phyloP scores from a whole-genome alignment of 2,113 vertebrate genomes.

The Myotis lucifugus region DNA sequence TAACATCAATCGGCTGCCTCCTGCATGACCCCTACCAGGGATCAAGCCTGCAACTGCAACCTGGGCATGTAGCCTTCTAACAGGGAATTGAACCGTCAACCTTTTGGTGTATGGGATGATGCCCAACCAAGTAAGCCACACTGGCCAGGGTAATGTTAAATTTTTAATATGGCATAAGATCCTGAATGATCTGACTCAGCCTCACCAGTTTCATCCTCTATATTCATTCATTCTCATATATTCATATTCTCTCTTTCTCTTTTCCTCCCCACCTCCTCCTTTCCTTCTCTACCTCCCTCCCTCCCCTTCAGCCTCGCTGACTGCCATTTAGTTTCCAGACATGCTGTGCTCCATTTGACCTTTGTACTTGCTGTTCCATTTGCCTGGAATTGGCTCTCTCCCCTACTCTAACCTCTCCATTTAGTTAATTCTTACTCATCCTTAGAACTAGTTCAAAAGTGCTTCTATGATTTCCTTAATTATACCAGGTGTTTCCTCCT shows the following conservation, averaged over 20 bases:
- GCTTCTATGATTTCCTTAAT: constrained; percentile 25
- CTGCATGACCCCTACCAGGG: no score
- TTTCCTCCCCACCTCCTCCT: no score
- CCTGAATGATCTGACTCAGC: background rate
- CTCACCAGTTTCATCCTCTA: background rate
- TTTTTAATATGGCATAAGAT: constrained; percentile 12
- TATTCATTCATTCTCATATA: background rate
- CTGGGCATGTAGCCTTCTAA: no score
- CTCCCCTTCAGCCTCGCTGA: background rate
- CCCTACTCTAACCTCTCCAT: background rate
- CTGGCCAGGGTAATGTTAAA: background rate
- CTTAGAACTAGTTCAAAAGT: constrained; percentile 37
- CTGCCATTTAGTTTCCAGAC: background rate
- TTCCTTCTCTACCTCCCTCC: no score
- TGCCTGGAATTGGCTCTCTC: background rate
- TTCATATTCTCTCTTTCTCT: background rate
- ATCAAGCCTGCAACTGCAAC: no score
- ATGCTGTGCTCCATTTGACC: background rate
- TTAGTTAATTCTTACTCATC: background rate
- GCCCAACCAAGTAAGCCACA: background rate
- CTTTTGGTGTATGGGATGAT: background rate
- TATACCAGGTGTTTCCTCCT: background rate
- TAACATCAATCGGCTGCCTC: background rate
- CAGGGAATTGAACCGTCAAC: no score
- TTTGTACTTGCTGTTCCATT: background rate